Evolutionary conservation across 2,888 invertebrate species (phyloP), one percentile per base, ranked within the genome.

Genomic region (Acrobasis suavella): DNA sequence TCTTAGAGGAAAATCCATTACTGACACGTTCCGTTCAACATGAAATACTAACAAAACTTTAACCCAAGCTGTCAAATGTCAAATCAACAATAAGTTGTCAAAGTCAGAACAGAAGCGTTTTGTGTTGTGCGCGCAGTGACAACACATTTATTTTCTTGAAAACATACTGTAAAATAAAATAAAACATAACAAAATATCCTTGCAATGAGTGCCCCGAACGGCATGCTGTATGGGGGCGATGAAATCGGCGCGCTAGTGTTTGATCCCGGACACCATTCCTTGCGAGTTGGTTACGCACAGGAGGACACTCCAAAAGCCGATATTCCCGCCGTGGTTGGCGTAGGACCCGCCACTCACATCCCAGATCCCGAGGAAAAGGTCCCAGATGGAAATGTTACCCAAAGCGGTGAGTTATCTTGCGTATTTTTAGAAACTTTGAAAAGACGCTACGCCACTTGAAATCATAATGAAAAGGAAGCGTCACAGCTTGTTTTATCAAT

Each of bases 291-390:
- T 62, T 98, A 97, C 93, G 98, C 98, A 9, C 98, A 98, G 77
- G 99, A 99, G 85, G 99, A 99, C 83, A 97, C 98, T n/a, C 99
- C 99, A 2, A 99, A 99, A 92, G 98, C 98, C 1, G 99, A 99
- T 93, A 98, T 99, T 64, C 98, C 99, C 0, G 96, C 98, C 0
- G 96, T 97, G 51, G 96, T 98, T 39, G 99, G 98, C 0, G 95
- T 98, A 9, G 95, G 95, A 12, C 97, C 97, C 42, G 83, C 93
- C 0, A 93, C 94, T 0, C 93, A 95, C 46, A 95, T 96, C 73
- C 93, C 94, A 37, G 97, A 97, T 64, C 91, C 95, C 0, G 97
- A 97, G 78, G 95, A 95, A 46, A 97, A 96, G 82, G 94, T 95
- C 69, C 94, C 95, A 3, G 96, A 96, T 78, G 95, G 94, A 67